phyloP scores from a whole-genome alignment of 1,140 invertebrate genomes.

The Drosophila mojavensis region DNA sequence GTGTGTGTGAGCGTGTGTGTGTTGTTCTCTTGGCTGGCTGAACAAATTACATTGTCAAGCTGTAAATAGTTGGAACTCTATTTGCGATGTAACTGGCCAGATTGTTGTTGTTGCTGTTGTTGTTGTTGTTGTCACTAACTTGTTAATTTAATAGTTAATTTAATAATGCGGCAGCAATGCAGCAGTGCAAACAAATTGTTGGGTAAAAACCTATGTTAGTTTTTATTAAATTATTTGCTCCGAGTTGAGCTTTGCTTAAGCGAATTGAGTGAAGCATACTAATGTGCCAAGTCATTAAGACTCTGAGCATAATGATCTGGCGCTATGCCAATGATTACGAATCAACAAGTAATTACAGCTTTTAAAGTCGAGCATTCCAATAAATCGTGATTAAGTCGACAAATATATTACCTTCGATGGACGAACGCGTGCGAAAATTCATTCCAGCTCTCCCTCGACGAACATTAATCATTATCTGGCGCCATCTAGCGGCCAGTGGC shows the following conservation, averaged over 20 bases:
- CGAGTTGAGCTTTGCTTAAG: neutral
- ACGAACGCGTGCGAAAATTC: conserved; percentile 25
- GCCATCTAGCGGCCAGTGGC: conserved; percentile 35
- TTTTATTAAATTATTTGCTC: too few species aligned
- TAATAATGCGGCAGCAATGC: too few species aligned
- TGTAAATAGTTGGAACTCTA: conserved; percentile 7
- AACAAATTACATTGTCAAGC: conserved; percentile 11
- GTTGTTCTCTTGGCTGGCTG: conserved; percentile 11
- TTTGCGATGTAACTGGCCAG: neutral
- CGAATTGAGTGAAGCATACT: neutral
- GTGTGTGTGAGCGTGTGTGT: too few species aligned
- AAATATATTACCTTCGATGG: conserved; percentile 25
- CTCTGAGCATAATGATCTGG: neutral
- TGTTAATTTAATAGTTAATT: neutral
- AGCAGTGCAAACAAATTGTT: neutral
- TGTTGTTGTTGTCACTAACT: conserved; percentile 8
- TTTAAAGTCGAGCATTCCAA: conserved; percentile 24
- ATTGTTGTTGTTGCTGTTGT: too few species aligned
- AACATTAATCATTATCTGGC: conserved; percentile 74
- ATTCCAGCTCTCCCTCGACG: conserved; percentile 5
- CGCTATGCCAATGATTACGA: conserved; percentile 48
- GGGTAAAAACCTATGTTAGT: too few species aligned
- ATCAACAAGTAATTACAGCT: conserved; percentile 74
- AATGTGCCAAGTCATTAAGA: neutral
- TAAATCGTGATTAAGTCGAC: neutral